Evolutionary conservation across 2,888 invertebrate species (phyloP).

Genomic region (Lasioglossum pauxillum): DNA sequence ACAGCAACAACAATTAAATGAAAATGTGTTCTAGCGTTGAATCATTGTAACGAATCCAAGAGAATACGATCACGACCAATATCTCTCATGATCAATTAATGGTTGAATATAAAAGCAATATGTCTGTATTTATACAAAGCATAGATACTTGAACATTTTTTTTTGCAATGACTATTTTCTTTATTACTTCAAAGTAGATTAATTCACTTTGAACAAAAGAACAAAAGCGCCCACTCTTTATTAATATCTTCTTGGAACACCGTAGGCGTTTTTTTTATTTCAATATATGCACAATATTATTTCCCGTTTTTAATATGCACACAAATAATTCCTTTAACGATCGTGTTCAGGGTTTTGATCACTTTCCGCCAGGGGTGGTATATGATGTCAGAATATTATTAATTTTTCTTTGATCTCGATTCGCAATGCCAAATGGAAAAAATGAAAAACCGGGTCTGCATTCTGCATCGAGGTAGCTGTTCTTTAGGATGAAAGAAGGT

Average conservation of each 20-base stretch:
- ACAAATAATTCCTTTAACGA: not conserved
- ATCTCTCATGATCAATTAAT: not conserved
- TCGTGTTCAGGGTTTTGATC: not conserved
- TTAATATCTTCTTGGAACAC: not conserved
- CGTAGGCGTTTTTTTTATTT: not conserved
- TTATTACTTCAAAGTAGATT: not conserved
- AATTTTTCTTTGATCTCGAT: slow-evolving; percentile 4
- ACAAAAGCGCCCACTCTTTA: not conserved
- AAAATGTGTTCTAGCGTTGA: too few relatives aligned
- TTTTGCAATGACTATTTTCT: not conserved
- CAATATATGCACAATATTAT: not conserved
- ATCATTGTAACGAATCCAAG: too few relatives aligned
- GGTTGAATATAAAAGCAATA: not conserved
- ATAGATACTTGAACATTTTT: not conserved
- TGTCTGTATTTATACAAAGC: not conserved
- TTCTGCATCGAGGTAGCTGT: not conserved
- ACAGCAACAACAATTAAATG: too few relatives aligned
- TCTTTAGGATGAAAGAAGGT: not conserved
- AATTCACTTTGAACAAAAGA: not conserved
- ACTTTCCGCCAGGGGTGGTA: not conserved
- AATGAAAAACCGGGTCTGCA: not conserved
- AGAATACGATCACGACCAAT: too few relatives aligned
- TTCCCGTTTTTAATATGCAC: not conserved
- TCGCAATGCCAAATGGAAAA: not conserved
- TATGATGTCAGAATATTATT: not conserved